Conservation (phyloP, 2,113 vertebrate genomes). For the Gymnogyps californianus region DNA sequence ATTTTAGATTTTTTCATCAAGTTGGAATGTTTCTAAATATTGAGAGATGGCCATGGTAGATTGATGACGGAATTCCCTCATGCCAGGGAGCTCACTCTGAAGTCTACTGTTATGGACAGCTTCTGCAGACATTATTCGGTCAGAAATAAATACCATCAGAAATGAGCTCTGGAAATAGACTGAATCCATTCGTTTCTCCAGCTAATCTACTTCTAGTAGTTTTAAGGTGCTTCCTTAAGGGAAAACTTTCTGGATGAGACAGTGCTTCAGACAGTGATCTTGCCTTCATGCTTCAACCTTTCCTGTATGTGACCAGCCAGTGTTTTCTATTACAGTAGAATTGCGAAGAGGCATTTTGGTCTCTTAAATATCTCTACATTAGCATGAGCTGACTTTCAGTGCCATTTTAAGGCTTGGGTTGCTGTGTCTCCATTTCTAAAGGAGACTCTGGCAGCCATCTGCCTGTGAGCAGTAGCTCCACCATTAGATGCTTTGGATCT, state of each 20-base stretch:
- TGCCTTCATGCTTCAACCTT: not conserved
- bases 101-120: not conserved
- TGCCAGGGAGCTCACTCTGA: not conserved
- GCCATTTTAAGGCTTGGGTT: not conserved
- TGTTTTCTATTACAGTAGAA: not conserved
- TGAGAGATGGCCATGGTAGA: not conserved
- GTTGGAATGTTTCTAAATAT: not conserved
- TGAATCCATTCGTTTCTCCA: not conserved
- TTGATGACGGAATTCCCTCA: not conserved
- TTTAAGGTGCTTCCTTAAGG: not conserved
- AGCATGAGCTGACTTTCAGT: not conserved
- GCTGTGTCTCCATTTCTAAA: not conserved
- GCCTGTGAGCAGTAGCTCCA: not conserved
- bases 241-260: not conserved
- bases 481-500: not conserved
- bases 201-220: not conserved
- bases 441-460: not conserved
- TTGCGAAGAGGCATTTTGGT: not conserved
- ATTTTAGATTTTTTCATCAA: not conserved
- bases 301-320: not conserved
- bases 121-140: not conserved
- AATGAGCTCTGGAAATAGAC: not conserved
- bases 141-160: not conserved
- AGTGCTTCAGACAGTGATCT: not conserved
- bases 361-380: not conserved